These are phyloP conservation scores for Ailuropoda melanoleuca DNA, from an alignment of 2,113 vertebrate species.

Conservation along the genomic window DNA sequence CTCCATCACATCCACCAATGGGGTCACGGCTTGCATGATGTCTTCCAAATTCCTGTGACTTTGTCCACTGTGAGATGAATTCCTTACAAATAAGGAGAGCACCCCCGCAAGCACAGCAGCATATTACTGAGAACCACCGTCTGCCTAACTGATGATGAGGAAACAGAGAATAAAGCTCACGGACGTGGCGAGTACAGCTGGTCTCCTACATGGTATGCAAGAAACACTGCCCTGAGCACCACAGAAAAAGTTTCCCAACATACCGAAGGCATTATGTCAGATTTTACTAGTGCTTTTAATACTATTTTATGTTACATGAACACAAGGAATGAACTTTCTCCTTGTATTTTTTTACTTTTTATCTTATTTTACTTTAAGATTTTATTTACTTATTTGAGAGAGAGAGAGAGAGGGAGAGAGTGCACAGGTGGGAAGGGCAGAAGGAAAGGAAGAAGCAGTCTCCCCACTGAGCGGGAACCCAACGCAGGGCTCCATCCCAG, in stretches of 20 bases:
- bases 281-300: no score
- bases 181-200: rapidly evolving
- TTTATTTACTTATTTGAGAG: neutral
- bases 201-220: rapidly evolving
- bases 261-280: neutral
- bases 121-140: neutral
- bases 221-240: neutral
- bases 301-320: neutral
- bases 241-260: neutral
- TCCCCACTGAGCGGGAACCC: neutral
- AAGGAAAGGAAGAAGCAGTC: neutral
- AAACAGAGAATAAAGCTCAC: neutral
- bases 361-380: neutral
- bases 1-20: neutral
- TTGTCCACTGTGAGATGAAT: neutral
- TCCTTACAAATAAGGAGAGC: neutral
- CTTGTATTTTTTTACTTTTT: neutral
- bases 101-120: neutral
- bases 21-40: neutral
- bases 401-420: neutral
- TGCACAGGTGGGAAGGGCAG: neutral
- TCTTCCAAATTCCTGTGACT: neutral
- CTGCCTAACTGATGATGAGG: neutral
- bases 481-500: neutral
- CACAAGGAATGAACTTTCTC: neutral